A percentile compares a stretch with the other conserved stretches of the same genome.
These are phyloP conservation scores for Hydropsyche betteni DNA, from an alignment of 2,888 invertebrate species.

Conservation along the genomic window DNA sequence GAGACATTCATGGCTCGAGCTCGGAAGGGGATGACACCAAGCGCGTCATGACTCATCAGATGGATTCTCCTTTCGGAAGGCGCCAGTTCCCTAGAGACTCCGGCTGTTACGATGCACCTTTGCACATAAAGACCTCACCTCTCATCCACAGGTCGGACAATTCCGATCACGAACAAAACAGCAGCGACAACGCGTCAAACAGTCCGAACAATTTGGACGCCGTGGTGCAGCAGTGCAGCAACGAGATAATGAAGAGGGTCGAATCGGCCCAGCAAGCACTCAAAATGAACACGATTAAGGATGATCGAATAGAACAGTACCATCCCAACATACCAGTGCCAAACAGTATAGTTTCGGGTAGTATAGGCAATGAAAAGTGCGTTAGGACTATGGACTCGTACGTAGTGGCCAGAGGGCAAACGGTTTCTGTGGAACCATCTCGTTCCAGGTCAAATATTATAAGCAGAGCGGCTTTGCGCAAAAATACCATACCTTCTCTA, in stretches of 20 bases:
- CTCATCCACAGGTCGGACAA: conserved; percentile 66
- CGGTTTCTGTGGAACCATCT: conserved; percentile 65
- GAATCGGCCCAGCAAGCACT: conserved; percentile 66
- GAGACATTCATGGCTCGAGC: conserved; percentile 81
- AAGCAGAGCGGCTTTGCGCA: conserved; percentile 61
- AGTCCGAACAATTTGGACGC: conserved; percentile 67
- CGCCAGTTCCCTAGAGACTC: conserved; percentile 85
- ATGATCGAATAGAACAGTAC: conserved; percentile 55
- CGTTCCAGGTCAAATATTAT: conserved; percentile 60
- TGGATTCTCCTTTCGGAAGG: conserved; percentile 79
- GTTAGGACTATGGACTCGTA: conserved; percentile 65
- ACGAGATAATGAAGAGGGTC: conserved; percentile 68
- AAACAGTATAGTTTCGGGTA: conserved; percentile 55
- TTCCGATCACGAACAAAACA: conserved; percentile 64
- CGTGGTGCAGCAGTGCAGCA: conserved; percentile 69
- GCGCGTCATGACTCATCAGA: conserved; percentile 57
- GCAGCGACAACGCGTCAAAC: conserved; percentile 60
- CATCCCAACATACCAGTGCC: conserved; percentile 56
- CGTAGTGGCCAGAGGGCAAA: conserved; percentile 66
- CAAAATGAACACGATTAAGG: conserved; percentile 62
- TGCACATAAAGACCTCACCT: conserved; percentile 65
- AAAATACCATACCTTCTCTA: conserved; percentile 49
- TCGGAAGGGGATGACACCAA: conserved; percentile 76
- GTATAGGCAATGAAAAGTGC: conserved; percentile 56
- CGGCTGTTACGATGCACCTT: conserved; percentile 78